Evolutionary conservation across 2,113 vertebrate genomes (phyloP), one percentile per base, ranked within the genome.

Genomic region (Monopterus albus): DNA sequence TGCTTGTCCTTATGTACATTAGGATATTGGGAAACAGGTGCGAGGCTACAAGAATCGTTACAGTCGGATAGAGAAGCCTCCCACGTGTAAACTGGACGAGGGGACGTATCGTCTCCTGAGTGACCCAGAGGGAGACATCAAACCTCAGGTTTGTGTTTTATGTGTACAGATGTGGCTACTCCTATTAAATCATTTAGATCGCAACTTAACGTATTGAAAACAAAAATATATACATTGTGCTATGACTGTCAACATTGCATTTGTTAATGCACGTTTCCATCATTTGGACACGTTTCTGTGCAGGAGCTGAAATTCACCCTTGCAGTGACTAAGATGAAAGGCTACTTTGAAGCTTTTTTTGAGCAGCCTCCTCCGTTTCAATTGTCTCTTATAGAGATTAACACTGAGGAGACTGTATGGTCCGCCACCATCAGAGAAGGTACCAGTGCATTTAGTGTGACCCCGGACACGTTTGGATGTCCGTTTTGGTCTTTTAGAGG

Each of bases 321-420:
- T 69, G 94, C 46, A 1, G 89, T 33, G 89, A 94, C 13, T 29
- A 95, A 93, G 71, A 85, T 95, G 40, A 96, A 96, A 78, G 94
- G 92, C 59, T 96, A 95, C 78, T 94, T 95, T 43, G 95, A 96
- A 64, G 95, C 93, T 6, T 95, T 94, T 68, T 87, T 95, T 72
- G 95, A 96, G 82, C 93, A 95, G 46, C 90, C 90, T 0, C 89
- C 94, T 9, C 94, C 96, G 14, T 94, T 96, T 78, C 94, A 92
- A 65, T 63, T 96, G 72, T 91, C 92, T 66, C 82, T 95, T 40
- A 75, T 93, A 6, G 95, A 96, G 65, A 86, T 72, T 3, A 91
- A 94, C 47, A 94, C 95, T 0, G 91, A 93, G 0, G 91, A 92
- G 25, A 91, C 81, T 0, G 90, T 95, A 0, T 96, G 94, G 95